Evolutionary conservation across 1,140 invertebrate species (phyloP), one percentile per base, ranked within the genome.

Genomic region (Pseudomyrmex pallidus): DNA sequence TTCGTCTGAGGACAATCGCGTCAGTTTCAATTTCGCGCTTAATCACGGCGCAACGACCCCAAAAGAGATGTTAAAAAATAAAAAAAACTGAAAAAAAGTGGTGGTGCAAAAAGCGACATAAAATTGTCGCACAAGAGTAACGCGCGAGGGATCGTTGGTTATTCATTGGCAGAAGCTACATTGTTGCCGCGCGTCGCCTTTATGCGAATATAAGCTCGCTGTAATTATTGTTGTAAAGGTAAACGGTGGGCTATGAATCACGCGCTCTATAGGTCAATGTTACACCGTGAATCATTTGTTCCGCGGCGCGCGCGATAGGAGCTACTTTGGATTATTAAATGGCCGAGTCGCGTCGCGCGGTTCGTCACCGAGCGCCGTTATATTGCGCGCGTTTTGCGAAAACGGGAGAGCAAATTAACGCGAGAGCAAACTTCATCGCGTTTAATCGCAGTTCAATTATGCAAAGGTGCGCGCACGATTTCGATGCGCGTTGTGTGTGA

Each of bases 221-320:
- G 44, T 72, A 70, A 80, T 80, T 72, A 44, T 66, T 77, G 25
- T 66, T 13, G 54, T 50, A 22, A 46, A 67, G 20, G 66, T 50
- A 54, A 74, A 54, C n/a, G 74, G 22, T 8, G 15, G 48, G 66
- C 54, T 78, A 59, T 80, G 76, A 80, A 80, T 80, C 76, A 80
- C 44, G 22, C 66, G 48, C 44, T 59, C 66, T 80, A 72, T 80
- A 80, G 66, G 54, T 72, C 76, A 59, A 66, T n/a, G 54, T 72
- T 61, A 72, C 54, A 48, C 44, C 76, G 48, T 80, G 76, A 80
- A 54, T 80, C 76, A 80, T 15, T 80, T 80, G 68, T 50, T n/a
- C 35, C 52, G 63, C 13, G 35, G 17, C 35, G 15, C 20, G 57
- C 9, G 5, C 44, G 57, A 35, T 35, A 35, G 35, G 35, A 35